Base-by-base conservation (phyloP, 2,113 vertebrate genomes). In the Gymnogyps californianus region DNA sequence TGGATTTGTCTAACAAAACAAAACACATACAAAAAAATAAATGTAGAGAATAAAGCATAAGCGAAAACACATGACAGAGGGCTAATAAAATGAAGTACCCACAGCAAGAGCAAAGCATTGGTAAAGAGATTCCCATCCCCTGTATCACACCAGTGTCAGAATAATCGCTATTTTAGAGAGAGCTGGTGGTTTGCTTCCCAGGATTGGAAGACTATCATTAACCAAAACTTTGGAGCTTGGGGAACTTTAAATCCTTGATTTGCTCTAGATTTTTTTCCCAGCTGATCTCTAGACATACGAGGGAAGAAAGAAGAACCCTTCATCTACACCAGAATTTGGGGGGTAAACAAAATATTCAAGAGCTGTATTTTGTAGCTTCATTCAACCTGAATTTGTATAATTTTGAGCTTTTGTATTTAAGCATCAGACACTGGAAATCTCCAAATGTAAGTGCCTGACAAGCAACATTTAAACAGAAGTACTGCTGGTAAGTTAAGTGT, bases 1-100 rank as follows among this genome's bases (percentile, higher is more conserved):
- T 40, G 10, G 55, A 62, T 89, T 95, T 92, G 25, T 87, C 72
- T 88, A 83, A 93, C 42, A n/a, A 86, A 97, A 84, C 82, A 91
- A 80, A 95, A 88, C 46, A 94, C 24, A 89, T 28, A 71, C 12
- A 49, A 26, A 28, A 67, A 76, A 95, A 90, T 44, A 86, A 80
- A 83, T 69, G 46, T 34, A 75, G 65, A 80, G 82, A 94, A 82
- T 76, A 93, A 97, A 83, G 52, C 69, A 61, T 78, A 91, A 87
- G 91, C 46, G 2, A 87, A 93, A 93, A 42, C 90, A 92, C 52
- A 76, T 0, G 10, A 74, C 8, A 2, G 65, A 89, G 47, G 65
- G 28, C 58, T 72, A 83, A 83, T 55, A 79, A 82, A 90, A 72
- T 19, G 13, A 87, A 89, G 44, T 26, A 76, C 44, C 58, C 61